Conservation (phyloP, 2,888 invertebrate genomes). For the Polymixis flavicincta region DNA sequence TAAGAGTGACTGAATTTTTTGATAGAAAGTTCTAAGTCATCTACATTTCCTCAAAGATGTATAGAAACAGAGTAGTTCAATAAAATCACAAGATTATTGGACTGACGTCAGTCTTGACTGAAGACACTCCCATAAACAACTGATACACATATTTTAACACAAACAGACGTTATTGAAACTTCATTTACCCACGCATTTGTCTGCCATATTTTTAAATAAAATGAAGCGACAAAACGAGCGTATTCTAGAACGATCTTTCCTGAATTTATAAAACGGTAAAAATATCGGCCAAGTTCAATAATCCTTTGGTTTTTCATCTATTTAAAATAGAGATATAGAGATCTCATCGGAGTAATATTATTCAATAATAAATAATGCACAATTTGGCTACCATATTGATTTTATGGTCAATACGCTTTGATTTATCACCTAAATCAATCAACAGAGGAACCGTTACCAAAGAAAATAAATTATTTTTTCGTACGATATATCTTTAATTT, state of each 20-base stretch:
- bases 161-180: constrained; percentile 31
- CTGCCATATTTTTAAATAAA: constrained; percentile 23
- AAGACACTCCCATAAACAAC: constrained; percentile 33
- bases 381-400: constrained; percentile 70
- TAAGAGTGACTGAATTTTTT: not conserved
- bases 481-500: constrained; percentile 70
- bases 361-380: constrained; percentile 53
- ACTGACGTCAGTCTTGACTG: constrained; percentile 45
- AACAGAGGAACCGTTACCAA: constrained; percentile 66
- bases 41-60: constrained; percentile 14
- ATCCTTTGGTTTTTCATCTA: constrained; percentile 19
- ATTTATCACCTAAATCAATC: constrained; percentile 73
- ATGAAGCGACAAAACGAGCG: constrained; percentile 9
- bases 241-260: constrained; percentile 33
- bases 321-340: constrained; percentile 7
- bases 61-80: not conserved
- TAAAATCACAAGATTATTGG: constrained; percentile 42
- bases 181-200: constrained; percentile 35
- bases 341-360: constrained; percentile 35
- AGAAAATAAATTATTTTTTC: constrained; percentile 71
- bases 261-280: constrained; percentile 19
- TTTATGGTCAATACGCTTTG: constrained; percentile 67
- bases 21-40: not conserved
- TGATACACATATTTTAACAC: constrained; percentile 32
- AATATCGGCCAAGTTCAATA: constrained; percentile 51